phyloP scores from a whole-genome alignment of 2,113 vertebrate species.

The Desmodus rotundus region DNA sequence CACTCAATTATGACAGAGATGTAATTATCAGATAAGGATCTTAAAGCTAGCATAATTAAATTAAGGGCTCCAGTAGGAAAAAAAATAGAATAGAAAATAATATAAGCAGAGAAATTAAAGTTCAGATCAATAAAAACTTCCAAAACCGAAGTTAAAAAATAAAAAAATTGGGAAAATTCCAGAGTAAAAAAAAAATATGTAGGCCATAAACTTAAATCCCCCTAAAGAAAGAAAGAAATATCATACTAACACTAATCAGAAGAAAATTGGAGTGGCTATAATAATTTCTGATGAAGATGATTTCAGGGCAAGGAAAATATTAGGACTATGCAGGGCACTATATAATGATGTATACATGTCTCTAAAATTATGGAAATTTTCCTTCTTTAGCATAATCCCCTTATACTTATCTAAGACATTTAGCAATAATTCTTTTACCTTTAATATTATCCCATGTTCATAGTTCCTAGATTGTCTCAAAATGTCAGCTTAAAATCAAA shows the following conservation, averaged over 20 bases:
- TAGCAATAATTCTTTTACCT: neutral
- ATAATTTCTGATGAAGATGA: neutral
- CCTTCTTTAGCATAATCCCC: neutral
- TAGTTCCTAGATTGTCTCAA: neutral
- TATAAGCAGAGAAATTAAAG: neutral
- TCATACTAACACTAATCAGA: neutral
- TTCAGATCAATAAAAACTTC: neutral
- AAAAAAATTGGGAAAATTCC: neutral
- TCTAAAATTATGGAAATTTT: neutral
- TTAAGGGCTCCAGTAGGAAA: neutral
- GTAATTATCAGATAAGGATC: neutral
- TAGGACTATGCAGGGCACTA: neutral
- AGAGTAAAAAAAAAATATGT: neutral
- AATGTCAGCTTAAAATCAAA: neutral
- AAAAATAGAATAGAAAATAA: neutral
- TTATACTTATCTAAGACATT: neutral
- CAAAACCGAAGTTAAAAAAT: neutral
- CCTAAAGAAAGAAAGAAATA: neutral
- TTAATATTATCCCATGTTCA: neutral
- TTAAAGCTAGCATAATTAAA: neutral
- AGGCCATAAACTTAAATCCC: neutral
- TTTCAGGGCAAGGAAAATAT: neutral
- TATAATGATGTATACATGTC: neutral
- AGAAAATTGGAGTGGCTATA: neutral
- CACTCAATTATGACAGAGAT: neutral